Evolutionary conservation across 2,888 invertebrate genomes (phyloP).

Genomic region (Agrochola circellaris): DNA sequence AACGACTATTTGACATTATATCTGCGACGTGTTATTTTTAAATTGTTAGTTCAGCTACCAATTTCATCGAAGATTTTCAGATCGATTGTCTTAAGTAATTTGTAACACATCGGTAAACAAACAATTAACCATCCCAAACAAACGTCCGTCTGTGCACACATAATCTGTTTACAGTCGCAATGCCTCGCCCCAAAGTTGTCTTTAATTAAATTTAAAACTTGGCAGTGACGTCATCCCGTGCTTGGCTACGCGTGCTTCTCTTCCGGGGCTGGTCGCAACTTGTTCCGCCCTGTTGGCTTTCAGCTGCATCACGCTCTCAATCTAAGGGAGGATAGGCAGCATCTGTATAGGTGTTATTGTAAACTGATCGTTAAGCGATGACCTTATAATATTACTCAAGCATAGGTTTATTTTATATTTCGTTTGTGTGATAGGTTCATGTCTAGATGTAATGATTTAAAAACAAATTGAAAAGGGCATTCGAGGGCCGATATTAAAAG

Average conservation of each 20-base stretch:
- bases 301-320: conserved; percentile 18
- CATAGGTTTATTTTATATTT: background rate
- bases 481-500: background rate
- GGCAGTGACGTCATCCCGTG: conserved; percentile 78
- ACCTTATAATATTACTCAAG: background rate
- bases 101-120: background rate
- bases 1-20: too few relatives aligned
- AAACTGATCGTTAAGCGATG: background rate
- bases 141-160: conserved; percentile 71
- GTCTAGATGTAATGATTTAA: background rate
- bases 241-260: conserved; percentile 73
- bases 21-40: too few relatives aligned
- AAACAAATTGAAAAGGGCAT: background rate
- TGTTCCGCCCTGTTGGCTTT: conserved; percentile 52
- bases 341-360: background rate
- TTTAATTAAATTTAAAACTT: conserved; percentile 89
- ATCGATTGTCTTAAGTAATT: background rate
- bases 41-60: too few relatives aligned
- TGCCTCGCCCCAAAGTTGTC: conserved; percentile 82
- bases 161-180: conserved; percentile 80
- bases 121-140: conserved; percentile 24
- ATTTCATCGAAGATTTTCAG: background rate
- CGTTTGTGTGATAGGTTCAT: background rate
- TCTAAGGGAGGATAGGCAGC: background rate
- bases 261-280: conserved; percentile 61